A percentile compares a stretch with the other conserved stretches of the same genome.
Conservation (phyloP, 2,113 vertebrate species). For the Microcebus griseorufus region DNA sequence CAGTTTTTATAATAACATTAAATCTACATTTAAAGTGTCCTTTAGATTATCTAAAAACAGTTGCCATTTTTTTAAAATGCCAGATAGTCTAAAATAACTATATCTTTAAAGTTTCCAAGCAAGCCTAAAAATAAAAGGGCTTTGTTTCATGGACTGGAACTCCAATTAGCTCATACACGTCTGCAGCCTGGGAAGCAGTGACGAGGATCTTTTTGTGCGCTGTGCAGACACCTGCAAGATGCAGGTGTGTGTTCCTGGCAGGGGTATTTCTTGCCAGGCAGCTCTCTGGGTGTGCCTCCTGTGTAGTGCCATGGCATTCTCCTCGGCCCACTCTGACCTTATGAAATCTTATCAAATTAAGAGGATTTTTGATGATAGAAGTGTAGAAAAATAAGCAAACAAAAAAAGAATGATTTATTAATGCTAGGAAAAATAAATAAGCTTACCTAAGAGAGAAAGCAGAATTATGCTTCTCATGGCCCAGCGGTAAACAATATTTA, state of each 20-base stretch:
- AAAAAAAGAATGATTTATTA: not conserved
- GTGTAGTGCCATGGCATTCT: fast-evolving
- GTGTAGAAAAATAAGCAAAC: not conserved
- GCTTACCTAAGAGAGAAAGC: not conserved
- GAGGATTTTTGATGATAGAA: not conserved
- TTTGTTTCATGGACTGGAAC: not conserved
- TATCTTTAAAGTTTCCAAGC: not conserved
- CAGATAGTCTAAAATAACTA: not conserved
- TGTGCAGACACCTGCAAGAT: fast-evolving
- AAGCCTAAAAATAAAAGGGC: not conserved
- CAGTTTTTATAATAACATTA: not conserved
- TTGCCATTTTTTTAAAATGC: not conserved
- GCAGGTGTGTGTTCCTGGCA: fast-evolving
- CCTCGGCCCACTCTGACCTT: not conserved
- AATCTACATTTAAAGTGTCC: not conserved
- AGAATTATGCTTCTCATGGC: not conserved
- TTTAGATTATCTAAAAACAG: not conserved
- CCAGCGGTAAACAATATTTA: not conserved
- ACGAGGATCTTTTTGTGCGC: not conserved
- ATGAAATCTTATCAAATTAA: not conserved
- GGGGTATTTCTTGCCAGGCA: not conserved
- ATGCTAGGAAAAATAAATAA: not conserved
- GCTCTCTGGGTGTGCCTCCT: not conserved
- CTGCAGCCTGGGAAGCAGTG: fast-evolving
- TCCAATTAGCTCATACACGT: not conserved